phyloP scores from a whole-genome alignment of 2,888 invertebrate genomes.

The Shargacucullia verbasci region DNA sequence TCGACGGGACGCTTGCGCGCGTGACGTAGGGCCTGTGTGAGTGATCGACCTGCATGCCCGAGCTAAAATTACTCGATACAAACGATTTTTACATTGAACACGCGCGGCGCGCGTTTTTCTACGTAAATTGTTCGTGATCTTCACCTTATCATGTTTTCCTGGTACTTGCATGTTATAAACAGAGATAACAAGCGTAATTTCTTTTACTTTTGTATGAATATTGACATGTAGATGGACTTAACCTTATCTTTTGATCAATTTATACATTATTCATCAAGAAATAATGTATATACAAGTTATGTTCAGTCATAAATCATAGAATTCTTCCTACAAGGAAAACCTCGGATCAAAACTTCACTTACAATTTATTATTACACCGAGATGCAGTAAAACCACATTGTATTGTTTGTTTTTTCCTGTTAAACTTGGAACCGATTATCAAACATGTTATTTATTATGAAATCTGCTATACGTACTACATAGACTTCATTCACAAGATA shows the following conservation, averaged over 20 bases:
- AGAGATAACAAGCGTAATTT: slow-evolving; percentile 44
- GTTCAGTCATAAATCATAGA: slow-evolving; percentile 1
- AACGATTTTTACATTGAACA: slow-evolving; percentile 62
- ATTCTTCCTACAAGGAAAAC: slow-evolving; percentile 27
- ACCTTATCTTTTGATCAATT: slow-evolving; percentile 14
- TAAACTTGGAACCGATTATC: slow-evolving; percentile 2
- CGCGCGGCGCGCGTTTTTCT: slow-evolving; percentile 54
- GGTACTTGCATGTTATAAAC: slow-evolving; percentile 40
- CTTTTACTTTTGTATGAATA: slow-evolving; percentile 12
- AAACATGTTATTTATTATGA: background rate
- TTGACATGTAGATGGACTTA: slow-evolving; percentile 6
- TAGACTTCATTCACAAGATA: background rate
- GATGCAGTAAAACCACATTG: background rate
- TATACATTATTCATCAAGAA: slow-evolving; percentile 1
- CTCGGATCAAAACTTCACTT: background rate
- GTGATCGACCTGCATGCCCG: slow-evolving; percentile 81
- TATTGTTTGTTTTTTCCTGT: slow-evolving; percentile 33
- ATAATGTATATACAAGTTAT: background rate
- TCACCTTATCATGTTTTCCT: slow-evolving; percentile 55
- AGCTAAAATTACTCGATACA: slow-evolving; percentile 76
- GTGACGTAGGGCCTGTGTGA: slow-evolving; percentile 75
- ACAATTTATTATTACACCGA: slow-evolving; percentile 6
- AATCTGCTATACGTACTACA: too few species aligned
- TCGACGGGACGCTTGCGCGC: slow-evolving; percentile 78
- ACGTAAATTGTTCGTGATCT: slow-evolving; percentile 56